Base-by-base conservation (phyloP, 2,113 vertebrate genomes). In the Ictidomys tridecemlineatus region DNA sequence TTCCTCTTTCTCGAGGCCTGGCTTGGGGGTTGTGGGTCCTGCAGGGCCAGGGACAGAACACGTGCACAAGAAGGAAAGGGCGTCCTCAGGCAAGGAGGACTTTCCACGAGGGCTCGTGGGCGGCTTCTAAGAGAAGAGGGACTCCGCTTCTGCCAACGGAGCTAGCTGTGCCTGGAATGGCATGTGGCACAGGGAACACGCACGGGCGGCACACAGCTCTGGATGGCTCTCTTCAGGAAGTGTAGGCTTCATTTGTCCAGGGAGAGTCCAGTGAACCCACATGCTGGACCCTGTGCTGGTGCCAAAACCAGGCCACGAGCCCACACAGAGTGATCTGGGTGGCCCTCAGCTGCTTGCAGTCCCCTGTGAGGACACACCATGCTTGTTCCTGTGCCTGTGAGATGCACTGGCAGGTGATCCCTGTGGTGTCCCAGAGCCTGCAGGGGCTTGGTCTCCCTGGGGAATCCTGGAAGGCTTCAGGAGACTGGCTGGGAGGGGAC, bases 181-280 rank as follows among this genome's bases (percentile, higher is more conserved):
- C 8, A 10, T 7, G 11, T 69, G 32, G 48, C 48, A 45, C 48
- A 5, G 18, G n/a, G 28, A 14, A 20, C 1, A 1, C 0, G 22
- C 32, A 16, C 16, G 4, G 2, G 51, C 2, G 0, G 79, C 11
- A 26, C 28, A 2, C 3, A 20, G 2, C 1, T 65, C 42, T n/a
- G 56, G 12, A 11, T 5, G 18, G 14, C 16, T 24, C 14, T 65
- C 42, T 42, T 34, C 26, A 45, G 34, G 56, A 65, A 39, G 34
- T 37, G 12, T 51, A 9, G 80, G 69, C 26, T 4, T 65, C 18
- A 6, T 30, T n/a, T 24, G 32, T 2, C 63, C 17, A 0, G 5
- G 0, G 9, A 14, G 10, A 17, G 13, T 65, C 8, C 26, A 58
- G 30, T 20, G n/a, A 51, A 16, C 1, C 0, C 8, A 17, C 63